Percentiles rank a stretch among this genome's conserved stretches.
phyloP scores from a whole-genome alignment of 2,113 vertebrate species.

The Neogale vison region DNA sequence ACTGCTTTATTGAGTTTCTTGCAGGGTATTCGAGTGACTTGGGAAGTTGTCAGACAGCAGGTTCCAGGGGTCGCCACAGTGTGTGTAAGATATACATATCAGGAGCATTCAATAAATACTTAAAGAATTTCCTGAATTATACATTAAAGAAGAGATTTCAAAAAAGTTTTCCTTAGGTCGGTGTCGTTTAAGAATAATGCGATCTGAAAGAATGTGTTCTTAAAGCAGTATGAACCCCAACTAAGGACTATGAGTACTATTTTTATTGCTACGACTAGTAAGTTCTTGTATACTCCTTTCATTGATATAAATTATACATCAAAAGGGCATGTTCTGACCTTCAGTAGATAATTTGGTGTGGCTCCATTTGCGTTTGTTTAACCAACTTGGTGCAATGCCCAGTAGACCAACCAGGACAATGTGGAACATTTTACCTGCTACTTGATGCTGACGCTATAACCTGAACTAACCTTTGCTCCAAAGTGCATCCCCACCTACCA shows the following conservation, averaged over 20 bases:
- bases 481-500: not conserved
- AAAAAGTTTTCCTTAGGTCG: not conserved
- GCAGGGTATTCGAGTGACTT: not conserved
- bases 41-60: not conserved
- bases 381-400: constrained; percentile 73
- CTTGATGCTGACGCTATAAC: not conserved
- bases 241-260: not conserved
- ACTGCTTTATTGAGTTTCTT: not conserved
- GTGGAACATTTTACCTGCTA: not conserved
- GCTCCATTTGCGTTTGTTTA: constrained; percentile 61
- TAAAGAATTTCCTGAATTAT: not conserved
- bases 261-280: not conserved
- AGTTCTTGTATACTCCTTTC: not conserved
- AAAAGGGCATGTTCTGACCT: constrained; percentile 29
- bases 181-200: not conserved
- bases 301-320: constrained; percentile 32
- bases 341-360: constrained; percentile 43
- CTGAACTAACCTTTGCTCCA: not conserved
- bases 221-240: not conserved
- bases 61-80: not conserved
- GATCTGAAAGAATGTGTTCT: not conserved
- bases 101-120: not conserved
- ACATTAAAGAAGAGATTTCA: not conserved
- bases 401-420: constrained; percentile 38
- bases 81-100: not conserved